Conservation (phyloP, 35 echinoderm and acorn worm species). For the Patiria miniata region DNA sequence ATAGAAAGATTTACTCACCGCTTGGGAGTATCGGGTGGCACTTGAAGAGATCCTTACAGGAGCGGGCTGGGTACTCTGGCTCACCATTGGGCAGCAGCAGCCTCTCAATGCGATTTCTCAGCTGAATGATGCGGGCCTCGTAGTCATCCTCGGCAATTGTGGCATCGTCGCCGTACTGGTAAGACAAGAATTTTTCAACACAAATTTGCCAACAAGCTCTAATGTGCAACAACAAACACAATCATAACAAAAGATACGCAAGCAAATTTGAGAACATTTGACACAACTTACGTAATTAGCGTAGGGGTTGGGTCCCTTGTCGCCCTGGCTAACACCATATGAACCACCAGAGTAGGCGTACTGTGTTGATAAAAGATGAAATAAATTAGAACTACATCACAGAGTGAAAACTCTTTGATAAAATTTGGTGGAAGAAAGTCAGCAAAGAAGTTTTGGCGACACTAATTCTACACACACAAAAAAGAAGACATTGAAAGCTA, state of each 20-base stretch:
- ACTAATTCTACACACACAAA: no score
- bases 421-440: no score
- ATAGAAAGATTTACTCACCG: no score
- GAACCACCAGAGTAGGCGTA: background rate
- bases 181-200: background rate
- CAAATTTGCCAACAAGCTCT: no score
- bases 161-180: constrained; percentile 61
- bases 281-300: constrained; percentile 31
- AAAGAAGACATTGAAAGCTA: no score
- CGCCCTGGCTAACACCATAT: background rate
- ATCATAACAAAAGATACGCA: no score
- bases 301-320: constrained; percentile 48
- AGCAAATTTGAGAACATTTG: background rate
- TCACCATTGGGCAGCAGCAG: constrained; percentile 67
- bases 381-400: no score
- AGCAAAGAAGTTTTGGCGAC: no score
- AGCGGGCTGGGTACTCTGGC: constrained; percentile 66
- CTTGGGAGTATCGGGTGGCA: constrained; percentile 73
- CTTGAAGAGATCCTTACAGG: constrained; percentile 89
- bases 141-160: constrained; percentile 44
- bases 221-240: no score
- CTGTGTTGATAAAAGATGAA: background rate
- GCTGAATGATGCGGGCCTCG: constrained; percentile 41
- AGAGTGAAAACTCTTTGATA: no score
- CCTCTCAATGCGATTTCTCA: constrained; percentile 42